phyloP scores from a whole-genome alignment of 1,140 invertebrate genomes.

The Pantala flavescens region DNA sequence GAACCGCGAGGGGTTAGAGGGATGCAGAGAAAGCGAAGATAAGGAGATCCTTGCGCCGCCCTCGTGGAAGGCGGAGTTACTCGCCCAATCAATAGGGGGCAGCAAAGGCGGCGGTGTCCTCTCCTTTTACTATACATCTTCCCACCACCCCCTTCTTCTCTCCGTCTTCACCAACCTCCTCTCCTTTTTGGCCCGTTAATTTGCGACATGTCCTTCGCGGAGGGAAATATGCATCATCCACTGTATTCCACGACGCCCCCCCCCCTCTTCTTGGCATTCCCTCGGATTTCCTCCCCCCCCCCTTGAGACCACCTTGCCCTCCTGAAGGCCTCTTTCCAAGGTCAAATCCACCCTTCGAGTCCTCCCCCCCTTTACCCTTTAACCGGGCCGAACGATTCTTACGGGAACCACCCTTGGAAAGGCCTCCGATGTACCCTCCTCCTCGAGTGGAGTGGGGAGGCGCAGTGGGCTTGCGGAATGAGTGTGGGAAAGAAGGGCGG shows the following conservation, averaged over 20 bases:
- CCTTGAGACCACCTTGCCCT: not conserved
- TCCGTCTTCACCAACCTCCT: not conserved
- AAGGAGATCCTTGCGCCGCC: not conserved
- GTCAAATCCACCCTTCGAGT: too few relatives aligned
- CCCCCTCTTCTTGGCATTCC: not conserved
- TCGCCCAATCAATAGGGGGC: not conserved
- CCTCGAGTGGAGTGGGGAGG: not conserved
- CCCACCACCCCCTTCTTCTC: not conserved
- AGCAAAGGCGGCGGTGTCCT: not conserved
- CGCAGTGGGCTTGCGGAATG: not conserved
- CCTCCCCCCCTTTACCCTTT: too few relatives aligned
- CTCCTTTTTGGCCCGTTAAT: not conserved
- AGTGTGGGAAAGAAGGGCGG: not conserved
- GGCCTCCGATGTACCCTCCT: too few relatives aligned
- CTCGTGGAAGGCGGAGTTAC: not conserved
- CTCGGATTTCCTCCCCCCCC: not conserved
- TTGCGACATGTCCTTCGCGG: not conserved
- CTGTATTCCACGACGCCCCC: not conserved
- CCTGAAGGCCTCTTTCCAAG: not conserved
- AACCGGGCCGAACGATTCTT: too few relatives aligned
- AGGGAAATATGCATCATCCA: conserved; percentile 6
- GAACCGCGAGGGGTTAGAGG: too few relatives aligned
- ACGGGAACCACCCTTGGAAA: too few relatives aligned
- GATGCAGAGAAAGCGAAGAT: not conserved
- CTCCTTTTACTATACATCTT: not conserved